Evolutionary conservation across 1,140 invertebrate genomes (phyloP).

Genomic region (Drosophila pectinifera): DNA sequence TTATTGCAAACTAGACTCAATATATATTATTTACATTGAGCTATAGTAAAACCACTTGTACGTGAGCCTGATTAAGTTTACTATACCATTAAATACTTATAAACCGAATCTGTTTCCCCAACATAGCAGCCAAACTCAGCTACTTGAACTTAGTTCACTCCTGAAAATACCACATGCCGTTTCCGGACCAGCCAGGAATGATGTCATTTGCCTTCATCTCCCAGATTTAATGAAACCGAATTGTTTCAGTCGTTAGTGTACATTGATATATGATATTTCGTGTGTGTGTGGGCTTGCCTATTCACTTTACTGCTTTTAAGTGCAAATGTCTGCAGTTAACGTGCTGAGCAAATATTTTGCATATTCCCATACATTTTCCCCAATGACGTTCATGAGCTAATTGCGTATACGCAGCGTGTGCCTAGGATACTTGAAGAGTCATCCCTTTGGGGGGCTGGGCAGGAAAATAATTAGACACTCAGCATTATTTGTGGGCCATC

Average conservation of each 20-base stretch:
- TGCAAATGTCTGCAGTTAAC: constrained; percentile 61
- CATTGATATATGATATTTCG: constrained; percentile 23
- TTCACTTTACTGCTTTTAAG: constrained; percentile 38
- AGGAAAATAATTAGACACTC: constrained; percentile 81
- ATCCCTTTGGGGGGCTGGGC: constrained; percentile 28
- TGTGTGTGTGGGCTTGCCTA: constrained; percentile 18
- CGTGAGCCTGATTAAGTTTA: background rate
- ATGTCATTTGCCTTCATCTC: background rate
- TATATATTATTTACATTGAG: background rate
- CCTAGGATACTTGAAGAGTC: constrained; percentile 40
- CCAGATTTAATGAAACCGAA: constrained; percentile 40
- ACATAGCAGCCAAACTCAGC: background rate
- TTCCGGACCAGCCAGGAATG: background rate
- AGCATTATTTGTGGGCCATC: constrained; percentile 80
- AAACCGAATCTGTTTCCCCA: background rate
- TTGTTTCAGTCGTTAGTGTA: constrained; percentile 27
- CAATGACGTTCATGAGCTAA: constrained; percentile 15
- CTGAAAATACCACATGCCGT: background rate
- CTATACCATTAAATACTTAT: background rate
- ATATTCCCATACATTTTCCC: constrained; percentile 29
- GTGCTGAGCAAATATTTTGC: constrained; percentile 54
- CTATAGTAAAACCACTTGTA: background rate
- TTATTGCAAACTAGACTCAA: too few relatives aligned
- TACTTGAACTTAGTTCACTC: background rate
- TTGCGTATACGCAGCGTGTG: constrained; percentile 69